These are phyloP conservation scores for Athalia circularis DNA, from an alignment of 2,888 invertebrate genomes.

Conservation along the genomic window DNA sequence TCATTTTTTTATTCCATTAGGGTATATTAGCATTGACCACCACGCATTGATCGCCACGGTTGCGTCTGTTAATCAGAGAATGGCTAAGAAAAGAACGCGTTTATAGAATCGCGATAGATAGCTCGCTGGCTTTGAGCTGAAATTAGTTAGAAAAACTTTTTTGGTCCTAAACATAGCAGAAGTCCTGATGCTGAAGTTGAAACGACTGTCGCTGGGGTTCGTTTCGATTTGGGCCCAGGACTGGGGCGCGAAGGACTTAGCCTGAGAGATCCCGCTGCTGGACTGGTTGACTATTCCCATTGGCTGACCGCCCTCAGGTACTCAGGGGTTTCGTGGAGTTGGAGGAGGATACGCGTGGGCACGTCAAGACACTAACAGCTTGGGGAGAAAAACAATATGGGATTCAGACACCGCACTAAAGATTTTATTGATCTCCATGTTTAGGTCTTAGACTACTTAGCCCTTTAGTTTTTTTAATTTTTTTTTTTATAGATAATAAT, in stretches of 20 bases:
- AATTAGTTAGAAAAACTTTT: conserved; percentile 43
- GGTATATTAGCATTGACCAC: conserved; percentile 11
- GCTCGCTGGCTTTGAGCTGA: conserved; percentile 25
- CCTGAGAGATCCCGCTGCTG: conserved; percentile 76
- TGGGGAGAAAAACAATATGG: conserved; percentile 50
- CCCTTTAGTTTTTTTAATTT: conserved; percentile 8
- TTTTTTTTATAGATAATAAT: conserved; percentile 10
- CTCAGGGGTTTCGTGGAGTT: conserved; percentile 69
- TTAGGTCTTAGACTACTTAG: conserved; percentile 33
- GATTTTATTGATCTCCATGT: conserved; percentile 32
- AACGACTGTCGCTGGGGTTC: conserved; percentile 73
- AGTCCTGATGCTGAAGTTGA: conserved; percentile 72
- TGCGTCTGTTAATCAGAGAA: conserved; percentile 19
- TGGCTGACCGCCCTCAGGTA: conserved; percentile 78
- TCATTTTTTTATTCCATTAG: conserved; percentile 17
- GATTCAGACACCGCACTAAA: conserved; percentile 44
- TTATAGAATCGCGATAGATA: conserved; percentile 39
- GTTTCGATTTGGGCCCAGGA: conserved; percentile 74
- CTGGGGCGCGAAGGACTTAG: conserved; percentile 77
- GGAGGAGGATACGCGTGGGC: conserved; percentile 60
- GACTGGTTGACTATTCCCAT: conserved; percentile 78
- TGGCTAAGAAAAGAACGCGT: conserved; percentile 17
- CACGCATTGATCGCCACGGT: conserved; percentile 26
- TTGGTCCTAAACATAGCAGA: conserved; percentile 64
- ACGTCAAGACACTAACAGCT: conserved; percentile 48